Percentiles rank a stretch among this genome's conserved stretches.
Conservation (phyloP, 2,888 invertebrate genomes). For the Drosophila macrothrix region DNA sequence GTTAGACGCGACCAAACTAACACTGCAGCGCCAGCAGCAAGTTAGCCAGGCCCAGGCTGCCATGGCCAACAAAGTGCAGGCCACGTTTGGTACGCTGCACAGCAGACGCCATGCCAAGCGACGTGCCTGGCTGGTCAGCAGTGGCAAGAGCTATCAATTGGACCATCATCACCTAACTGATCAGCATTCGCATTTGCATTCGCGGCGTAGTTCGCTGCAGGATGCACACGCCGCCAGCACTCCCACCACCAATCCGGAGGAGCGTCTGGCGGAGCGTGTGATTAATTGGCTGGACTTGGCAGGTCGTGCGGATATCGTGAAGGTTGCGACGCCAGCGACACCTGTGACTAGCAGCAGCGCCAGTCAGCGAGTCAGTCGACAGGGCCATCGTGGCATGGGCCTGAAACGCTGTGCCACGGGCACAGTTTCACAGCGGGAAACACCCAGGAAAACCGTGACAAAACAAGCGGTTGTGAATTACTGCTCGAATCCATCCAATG, state of each 20-base stretch:
- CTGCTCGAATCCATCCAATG: slow-evolving; percentile 51
- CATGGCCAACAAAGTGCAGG: slow-evolving; percentile 33
- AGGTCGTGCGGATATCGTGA: slow-evolving; percentile 86
- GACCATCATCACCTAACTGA: slow-evolving; percentile 48
- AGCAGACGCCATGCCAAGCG: slow-evolving; percentile 55
- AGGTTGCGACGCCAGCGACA: slow-evolving; percentile 38
- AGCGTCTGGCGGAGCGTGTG: slow-evolving; percentile 89
- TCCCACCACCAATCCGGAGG: slow-evolving; percentile 74
- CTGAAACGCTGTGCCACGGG: slow-evolving; percentile 47
- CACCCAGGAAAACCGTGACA: slow-evolving; percentile 31
- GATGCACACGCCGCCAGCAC: slow-evolving; percentile 60
- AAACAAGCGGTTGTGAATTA: slow-evolving; percentile 21
- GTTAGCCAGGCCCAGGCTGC: slow-evolving; percentile 27
- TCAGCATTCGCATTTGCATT: slow-evolving; percentile 63
- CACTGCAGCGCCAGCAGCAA: slow-evolving; percentile 66
- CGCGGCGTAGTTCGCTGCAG: slow-evolving; percentile 80
- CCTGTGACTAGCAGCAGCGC: slow-evolving; percentile 41
- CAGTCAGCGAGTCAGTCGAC: slow-evolving; percentile 42
- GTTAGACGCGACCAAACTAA: slow-evolving; percentile 68
- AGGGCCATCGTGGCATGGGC: slow-evolving; percentile 40
- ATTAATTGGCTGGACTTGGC: slow-evolving; percentile 92
- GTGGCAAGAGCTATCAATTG: slow-evolving; percentile 54
- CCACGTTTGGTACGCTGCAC: slow-evolving; percentile 37
- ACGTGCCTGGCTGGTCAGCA: slow-evolving; percentile 53
- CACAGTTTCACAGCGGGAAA: slow-evolving; percentile 42